A percentile compares a stretch with the other conserved stretches of the same genome.
phyloP scores from a whole-genome alignment of 2,113 vertebrate species.

The Excalfactoria chinensis region DNA sequence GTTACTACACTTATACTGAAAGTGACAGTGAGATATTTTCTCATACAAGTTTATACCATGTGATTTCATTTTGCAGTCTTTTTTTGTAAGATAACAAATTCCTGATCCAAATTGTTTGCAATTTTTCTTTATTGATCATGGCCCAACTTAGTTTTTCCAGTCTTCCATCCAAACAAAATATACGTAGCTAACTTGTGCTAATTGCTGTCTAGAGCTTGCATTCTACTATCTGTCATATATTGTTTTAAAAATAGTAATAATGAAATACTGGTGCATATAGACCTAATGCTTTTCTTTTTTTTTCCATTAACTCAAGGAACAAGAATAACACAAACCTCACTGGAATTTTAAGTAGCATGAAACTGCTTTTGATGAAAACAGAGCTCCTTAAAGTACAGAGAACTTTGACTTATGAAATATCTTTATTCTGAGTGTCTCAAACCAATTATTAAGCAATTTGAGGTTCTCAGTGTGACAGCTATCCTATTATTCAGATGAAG shows the following conservation, averaged over 20 bases:
- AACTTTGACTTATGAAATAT: constrained; percentile 24
- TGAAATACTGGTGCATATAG: neutral
- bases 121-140: neutral
- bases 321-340: neutral
- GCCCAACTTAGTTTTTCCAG: neutral
- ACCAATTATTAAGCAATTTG: constrained; percentile 38
- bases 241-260: neutral
- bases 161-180: neutral
- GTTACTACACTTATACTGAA: neutral
- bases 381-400: neutral
- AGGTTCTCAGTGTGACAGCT: neutral
- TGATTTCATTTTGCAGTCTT: neutral
- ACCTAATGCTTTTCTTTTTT: neutral
- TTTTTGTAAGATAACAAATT: neutral
- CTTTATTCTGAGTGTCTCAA: constrained; percentile 21
- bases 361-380: neutral
- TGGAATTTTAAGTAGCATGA: neutral
- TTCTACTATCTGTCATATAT: neutral
- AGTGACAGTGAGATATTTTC: neutral
- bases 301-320: neutral
- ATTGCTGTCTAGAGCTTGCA: neutral
- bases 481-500: constrained; percentile 2
- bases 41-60: neutral
- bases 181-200: neutral
- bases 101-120: neutral